Evolutionary conservation across 2,888 invertebrate species (phyloP).

Genomic region (Cheiracanthium punctorium): DNA sequence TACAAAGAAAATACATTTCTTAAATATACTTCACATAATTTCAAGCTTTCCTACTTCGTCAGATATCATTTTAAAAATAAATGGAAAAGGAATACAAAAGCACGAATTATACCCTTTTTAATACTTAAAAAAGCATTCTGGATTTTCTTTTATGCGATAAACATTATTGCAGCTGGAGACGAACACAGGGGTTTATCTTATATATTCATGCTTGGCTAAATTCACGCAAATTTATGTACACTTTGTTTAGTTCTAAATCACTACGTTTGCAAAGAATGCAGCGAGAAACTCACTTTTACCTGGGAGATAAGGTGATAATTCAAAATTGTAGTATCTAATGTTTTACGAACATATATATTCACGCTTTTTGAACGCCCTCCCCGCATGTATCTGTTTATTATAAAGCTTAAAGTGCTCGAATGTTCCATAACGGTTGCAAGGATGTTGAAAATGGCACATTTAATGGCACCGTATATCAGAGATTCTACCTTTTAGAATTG

Average conservation of each 20-base stretch:
- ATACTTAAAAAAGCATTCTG: neutral
- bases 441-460: neutral
- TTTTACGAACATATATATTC: neutral
- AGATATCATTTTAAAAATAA: too few relatives aligned
- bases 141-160: neutral
- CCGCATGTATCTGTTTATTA: neutral
- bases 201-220: neutral
- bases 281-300: neutral
- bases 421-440: neutral
- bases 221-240: neutral
- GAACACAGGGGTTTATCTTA: neutral
- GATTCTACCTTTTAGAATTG: neutral
- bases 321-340: conserved; percentile 1
- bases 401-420: neutral
- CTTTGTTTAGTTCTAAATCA: neutral
- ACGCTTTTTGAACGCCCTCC: neutral
- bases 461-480: neutral
- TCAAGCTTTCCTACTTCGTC: too few relatives aligned
- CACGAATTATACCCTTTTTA: neutral
- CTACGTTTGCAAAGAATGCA: neutral
- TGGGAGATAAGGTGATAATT: conserved; percentile 1
- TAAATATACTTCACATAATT: too few relatives aligned
- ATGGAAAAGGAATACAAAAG: too few relatives aligned
- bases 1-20: too few relatives aligned
- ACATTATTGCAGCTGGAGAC: neutral